Conservation (phyloP, 2,797 vertebrate genomes). For the Epinephelus awoara region DNA sequence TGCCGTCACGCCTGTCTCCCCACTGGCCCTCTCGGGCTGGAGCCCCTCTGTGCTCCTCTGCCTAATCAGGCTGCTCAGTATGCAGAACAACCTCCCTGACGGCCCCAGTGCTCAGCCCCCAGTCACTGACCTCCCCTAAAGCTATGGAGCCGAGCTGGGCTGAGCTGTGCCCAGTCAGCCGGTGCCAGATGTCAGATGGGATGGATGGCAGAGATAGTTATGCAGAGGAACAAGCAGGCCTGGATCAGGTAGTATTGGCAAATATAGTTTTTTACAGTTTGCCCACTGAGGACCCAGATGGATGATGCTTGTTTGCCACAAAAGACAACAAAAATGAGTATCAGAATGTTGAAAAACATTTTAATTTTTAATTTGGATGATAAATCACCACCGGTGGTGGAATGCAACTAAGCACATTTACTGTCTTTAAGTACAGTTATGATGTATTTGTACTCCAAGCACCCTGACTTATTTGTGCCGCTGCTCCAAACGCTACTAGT, state of each 20-base stretch:
- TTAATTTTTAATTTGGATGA: slow-evolving; percentile 12
- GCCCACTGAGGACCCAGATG: slow-evolving; percentile 54
- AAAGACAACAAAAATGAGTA: slow-evolving; percentile 50
- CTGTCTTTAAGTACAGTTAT: background rate
- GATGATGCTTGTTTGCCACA: slow-evolving; percentile 55
- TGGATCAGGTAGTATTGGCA: slow-evolving; percentile 71
- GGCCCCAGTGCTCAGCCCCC: slow-evolving; percentile 72
- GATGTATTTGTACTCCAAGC: too few species aligned
- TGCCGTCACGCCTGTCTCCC: slow-evolving; percentile 75
- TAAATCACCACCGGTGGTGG: slow-evolving; percentile 15
- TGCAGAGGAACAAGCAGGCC: slow-evolving; percentile 68
- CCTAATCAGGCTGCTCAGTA: slow-evolving; percentile 83
- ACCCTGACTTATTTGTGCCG: too few species aligned
- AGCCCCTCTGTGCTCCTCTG: slow-evolving; percentile 75
- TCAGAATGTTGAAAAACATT: slow-evolving; percentile 37
- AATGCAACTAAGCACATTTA: background rate
- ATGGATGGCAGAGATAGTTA: slow-evolving; percentile 79
- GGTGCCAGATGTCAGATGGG: slow-evolving; percentile 80
- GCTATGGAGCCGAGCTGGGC: slow-evolving; percentile 72
- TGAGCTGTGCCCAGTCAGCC: slow-evolving; percentile 81
- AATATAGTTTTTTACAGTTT: slow-evolving; percentile 50
- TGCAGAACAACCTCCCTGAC: slow-evolving; percentile 79
- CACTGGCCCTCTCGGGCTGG: slow-evolving; percentile 57
- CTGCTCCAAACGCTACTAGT: too few species aligned
- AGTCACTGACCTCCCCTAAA: slow-evolving; percentile 82